A percentile compares a stretch with the other conserved stretches of the same genome.
Evolutionary conservation across 2,888 invertebrate species (phyloP).

Genomic region (Synanthedon andrenaeformis): DNA sequence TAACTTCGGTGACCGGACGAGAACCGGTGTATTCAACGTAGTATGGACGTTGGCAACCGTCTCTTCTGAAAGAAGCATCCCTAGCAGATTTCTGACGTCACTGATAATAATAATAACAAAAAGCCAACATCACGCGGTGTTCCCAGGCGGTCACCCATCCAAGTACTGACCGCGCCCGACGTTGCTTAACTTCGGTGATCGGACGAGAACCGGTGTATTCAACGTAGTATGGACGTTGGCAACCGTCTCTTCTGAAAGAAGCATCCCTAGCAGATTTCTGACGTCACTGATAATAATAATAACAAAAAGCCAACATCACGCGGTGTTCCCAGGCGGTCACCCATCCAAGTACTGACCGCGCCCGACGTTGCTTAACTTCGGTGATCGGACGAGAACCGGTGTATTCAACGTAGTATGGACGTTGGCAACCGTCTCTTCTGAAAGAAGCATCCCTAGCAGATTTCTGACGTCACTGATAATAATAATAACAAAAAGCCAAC

Average conservation of each 20-base stretch:
- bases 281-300: not conserved
- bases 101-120: not conserved
- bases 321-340: slow-evolving; percentile 23
- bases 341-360: slow-evolving; percentile 30
- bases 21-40: slow-evolving; percentile 31
- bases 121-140: slow-evolving; percentile 13
- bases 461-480: not conserved
- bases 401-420: slow-evolving; percentile 33
- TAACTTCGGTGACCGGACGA: slow-evolving; percentile 23
- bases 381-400: slow-evolving; percentile 27
- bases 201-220: slow-evolving; percentile 28
- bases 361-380: slow-evolving; percentile 32
- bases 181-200: slow-evolving; percentile 28
- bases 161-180: slow-evolving; percentile 34
- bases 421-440: slow-evolving; percentile 13
- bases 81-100: not conserved
- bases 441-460: not conserved
- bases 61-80: not conserved
- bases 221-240: slow-evolving; percentile 34
- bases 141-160: slow-evolving; percentile 22
- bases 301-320: slow-evolving; percentile 4
- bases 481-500: not conserved
- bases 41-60: slow-evolving; percentile 29
- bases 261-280: not conserved
- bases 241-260: not conserved